Evolutionary conservation across 2,797 vertebrate genomes (phyloP).

Genomic region (Capromys pilorides): DNA sequence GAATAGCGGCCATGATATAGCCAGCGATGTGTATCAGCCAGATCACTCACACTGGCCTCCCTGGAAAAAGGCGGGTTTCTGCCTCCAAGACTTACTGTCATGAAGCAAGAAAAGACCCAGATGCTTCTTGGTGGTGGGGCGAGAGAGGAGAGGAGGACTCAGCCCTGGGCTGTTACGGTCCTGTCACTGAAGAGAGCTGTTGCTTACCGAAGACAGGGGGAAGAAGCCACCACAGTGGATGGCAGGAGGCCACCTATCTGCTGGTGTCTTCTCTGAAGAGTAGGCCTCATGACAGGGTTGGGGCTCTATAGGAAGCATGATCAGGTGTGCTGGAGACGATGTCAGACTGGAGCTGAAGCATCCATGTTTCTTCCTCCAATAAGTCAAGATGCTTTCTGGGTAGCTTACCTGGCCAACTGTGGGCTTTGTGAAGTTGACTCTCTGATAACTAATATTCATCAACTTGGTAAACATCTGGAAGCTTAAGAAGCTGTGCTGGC

Average conservation of each 20-base stretch:
- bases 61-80: slow-evolving; percentile 69
- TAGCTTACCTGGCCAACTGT: background rate
- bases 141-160: no score
- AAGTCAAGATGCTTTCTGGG: background rate
- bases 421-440: background rate
- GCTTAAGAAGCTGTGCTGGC: background rate
- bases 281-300: background rate
- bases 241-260: background rate
- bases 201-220: background rate
- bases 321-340: background rate
- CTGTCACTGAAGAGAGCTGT: background rate
- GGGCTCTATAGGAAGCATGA: background rate
- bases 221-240: background rate
- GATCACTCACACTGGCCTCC: slow-evolving; percentile 60
- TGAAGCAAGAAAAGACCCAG: background rate
- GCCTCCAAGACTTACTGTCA: background rate
- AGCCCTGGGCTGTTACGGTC: background rate
- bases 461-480: background rate
- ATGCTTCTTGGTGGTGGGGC: background rate
- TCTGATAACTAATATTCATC: background rate
- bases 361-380: background rate
- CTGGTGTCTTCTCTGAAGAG: background rate
- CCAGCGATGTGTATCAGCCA: slow-evolving; percentile 61
- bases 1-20: slow-evolving; percentile 63
- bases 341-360: background rate